These are phyloP conservation scores for Daphoenositta chrysoptera DNA, from an alignment of 2,113 vertebrate species.

Conservation along the genomic window DNA sequence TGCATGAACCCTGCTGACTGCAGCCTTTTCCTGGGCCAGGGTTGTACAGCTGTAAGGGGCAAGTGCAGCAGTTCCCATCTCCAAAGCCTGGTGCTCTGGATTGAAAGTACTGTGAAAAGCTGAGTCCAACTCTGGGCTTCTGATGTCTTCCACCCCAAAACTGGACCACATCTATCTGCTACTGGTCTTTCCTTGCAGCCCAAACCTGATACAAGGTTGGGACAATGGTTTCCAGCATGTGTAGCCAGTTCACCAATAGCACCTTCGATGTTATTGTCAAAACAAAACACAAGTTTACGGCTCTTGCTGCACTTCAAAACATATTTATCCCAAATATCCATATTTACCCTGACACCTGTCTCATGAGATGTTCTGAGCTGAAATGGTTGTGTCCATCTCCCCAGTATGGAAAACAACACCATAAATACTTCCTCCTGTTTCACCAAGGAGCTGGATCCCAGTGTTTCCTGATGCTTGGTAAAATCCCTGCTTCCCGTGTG, in stretches of 20 bases:
- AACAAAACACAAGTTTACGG: not conserved
- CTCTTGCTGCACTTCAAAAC: not conserved
- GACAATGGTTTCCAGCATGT: not conserved
- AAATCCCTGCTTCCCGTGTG: not conserved
- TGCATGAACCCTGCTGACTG: not conserved
- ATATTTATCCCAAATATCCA: not conserved
- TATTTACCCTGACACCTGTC: not conserved
- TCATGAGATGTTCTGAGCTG: not conserved
- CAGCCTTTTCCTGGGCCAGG: not conserved
- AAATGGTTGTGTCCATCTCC: not conserved
- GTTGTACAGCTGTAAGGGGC: not conserved
- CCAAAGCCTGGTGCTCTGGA: rapidly evolving
- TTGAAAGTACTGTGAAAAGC: not conserved
- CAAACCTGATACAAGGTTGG: not conserved
- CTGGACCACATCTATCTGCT: not conserved
- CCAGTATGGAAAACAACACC: not conserved
- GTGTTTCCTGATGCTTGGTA: not conserved
- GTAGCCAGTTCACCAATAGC: not conserved
- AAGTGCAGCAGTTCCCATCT: not conserved
- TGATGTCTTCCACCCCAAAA: not conserved
- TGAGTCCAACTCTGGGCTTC: not conserved
- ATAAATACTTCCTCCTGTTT: not conserved
- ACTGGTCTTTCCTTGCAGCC: not conserved
- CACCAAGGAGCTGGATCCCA: not conserved
- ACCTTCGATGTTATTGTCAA: not conserved